Evolutionary conservation across 1,140 invertebrate genomes (phyloP).

Genomic region (Leptopilina boulardi): DNA sequence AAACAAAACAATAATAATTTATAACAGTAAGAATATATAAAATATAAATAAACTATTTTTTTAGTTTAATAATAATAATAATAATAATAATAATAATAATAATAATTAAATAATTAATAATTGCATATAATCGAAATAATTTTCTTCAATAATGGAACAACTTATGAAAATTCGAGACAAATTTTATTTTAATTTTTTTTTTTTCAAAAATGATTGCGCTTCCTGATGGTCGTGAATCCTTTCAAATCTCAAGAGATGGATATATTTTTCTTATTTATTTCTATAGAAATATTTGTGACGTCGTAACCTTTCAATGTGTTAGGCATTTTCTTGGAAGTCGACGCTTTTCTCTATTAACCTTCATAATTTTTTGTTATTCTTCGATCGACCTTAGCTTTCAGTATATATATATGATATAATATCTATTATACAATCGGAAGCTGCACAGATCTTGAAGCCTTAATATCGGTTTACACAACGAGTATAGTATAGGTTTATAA

Average conservation of each 20-base stretch:
- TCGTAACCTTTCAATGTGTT: slow-evolving; percentile 13
- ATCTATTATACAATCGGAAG: slow-evolving; percentile 29
- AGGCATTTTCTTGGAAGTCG: slow-evolving; percentile 50
- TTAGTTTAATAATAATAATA: no score
- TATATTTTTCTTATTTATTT: neutral
- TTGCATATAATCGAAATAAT: neutral
- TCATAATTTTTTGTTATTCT: neutral
- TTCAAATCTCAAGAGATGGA: slow-evolving; percentile 8
- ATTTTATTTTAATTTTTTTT: slow-evolving; percentile 20
- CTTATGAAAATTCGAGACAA: slow-evolving; percentile 5
- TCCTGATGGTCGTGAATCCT: neutral
- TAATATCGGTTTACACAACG: slow-evolving; percentile 55
- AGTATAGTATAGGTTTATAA: slow-evolving; percentile 62
- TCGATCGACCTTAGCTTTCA: neutral
- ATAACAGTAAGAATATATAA: no score
- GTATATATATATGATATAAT: neutral
- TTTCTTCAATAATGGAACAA: neutral
- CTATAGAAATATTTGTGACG: neutral
- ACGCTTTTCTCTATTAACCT: slow-evolving; percentile 44
- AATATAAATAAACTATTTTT: no score
- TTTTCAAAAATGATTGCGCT: slow-evolving; percentile 7
- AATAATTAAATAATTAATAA: no score
- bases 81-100: no score
- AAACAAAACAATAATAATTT: no score
- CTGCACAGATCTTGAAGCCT: slow-evolving; percentile 47